A percentile compares a stretch with the other conserved stretches of the same genome.
phyloP scores from a whole-genome alignment of 2,797 vertebrate species.

The Agapornis canus region DNA sequence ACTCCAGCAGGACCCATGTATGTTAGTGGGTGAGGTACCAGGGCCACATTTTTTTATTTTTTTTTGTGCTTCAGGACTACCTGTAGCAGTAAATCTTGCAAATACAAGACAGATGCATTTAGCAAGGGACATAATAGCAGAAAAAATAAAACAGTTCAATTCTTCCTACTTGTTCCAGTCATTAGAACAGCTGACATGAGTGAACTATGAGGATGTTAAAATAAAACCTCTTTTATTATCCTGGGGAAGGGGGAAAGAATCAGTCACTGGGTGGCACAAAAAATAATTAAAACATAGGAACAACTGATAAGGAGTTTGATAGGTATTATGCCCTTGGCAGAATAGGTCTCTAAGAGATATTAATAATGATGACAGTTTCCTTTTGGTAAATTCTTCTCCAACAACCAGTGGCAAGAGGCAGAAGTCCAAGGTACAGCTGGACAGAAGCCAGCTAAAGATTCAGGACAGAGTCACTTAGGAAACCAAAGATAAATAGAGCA shows the following conservation, averaged over 20 bases:
- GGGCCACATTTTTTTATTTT: not conserved
- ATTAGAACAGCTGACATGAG: not conserved
- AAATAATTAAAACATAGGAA: not conserved
- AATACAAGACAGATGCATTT: not conserved
- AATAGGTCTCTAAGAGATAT: not conserved
- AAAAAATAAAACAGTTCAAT: not conserved
- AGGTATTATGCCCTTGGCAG: not conserved
- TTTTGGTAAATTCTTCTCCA: not conserved
- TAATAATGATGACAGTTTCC: not conserved
- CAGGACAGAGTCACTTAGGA: not conserved
- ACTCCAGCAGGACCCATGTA: not conserved
- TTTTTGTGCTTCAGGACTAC: not conserved
- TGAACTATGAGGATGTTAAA: not conserved
- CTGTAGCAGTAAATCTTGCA: not conserved
- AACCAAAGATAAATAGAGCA: not conserved
- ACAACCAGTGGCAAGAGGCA: not conserved
- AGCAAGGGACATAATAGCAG: not conserved
- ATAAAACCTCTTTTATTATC: not conserved
- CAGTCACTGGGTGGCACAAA: not conserved
- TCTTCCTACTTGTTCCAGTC: not conserved
- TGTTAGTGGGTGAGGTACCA: not conserved
- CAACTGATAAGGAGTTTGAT: not conserved
- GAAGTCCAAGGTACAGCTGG: not conserved
- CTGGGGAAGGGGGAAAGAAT: not conserved
- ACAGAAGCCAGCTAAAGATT: not conserved